phyloP scores from a whole-genome alignment of 2,888 invertebrate genomes.

The Elmis aenea region DNA sequence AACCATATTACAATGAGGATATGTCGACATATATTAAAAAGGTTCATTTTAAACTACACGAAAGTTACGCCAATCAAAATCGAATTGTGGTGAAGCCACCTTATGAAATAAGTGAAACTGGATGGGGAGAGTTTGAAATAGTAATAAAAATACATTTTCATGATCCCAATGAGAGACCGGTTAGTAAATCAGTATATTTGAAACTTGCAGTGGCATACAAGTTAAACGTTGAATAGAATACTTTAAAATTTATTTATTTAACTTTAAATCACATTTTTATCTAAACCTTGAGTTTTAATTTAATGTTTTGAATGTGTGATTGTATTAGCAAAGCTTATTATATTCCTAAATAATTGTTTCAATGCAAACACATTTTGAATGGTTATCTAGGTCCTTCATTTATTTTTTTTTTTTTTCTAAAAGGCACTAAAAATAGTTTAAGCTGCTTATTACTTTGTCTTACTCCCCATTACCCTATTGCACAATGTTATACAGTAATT shows the following conservation, averaged over 20 bases:
- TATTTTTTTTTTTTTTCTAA: slow-evolving; percentile 4
- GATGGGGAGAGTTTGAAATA: slow-evolving; percentile 99
- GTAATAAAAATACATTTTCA: slow-evolving; percentile 96
- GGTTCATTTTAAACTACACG: slow-evolving; percentile 94
- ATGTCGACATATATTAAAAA: slow-evolving; percentile 94
- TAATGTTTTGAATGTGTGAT: no score
- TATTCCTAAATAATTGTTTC: no score
- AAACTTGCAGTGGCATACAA: no score
- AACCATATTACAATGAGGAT: slow-evolving; percentile 88
- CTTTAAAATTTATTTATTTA: no score
- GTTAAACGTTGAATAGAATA: no score
- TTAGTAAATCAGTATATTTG: slow-evolving; percentile 48
- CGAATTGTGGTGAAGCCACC: slow-evolving; percentile 92
- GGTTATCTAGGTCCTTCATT: no score
- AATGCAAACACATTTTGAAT: no score
- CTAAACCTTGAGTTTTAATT: no score
- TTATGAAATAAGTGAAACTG: slow-evolving; percentile 95
- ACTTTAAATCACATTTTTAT: no score
- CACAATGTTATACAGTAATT: no score
- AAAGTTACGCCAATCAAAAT: slow-evolving; percentile 93
- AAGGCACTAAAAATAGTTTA: slow-evolving; percentile 4
- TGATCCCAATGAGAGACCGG: slow-evolving; percentile 92
- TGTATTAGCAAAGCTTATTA: no score
- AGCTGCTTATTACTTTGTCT: slow-evolving; percentile 4
- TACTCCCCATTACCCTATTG: no score